Percentiles rank a stretch among this genome's conserved stretches.
Evolutionary conservation across 2,113 vertebrate species (phyloP).

Genomic region (Acanthisitta chloris): DNA sequence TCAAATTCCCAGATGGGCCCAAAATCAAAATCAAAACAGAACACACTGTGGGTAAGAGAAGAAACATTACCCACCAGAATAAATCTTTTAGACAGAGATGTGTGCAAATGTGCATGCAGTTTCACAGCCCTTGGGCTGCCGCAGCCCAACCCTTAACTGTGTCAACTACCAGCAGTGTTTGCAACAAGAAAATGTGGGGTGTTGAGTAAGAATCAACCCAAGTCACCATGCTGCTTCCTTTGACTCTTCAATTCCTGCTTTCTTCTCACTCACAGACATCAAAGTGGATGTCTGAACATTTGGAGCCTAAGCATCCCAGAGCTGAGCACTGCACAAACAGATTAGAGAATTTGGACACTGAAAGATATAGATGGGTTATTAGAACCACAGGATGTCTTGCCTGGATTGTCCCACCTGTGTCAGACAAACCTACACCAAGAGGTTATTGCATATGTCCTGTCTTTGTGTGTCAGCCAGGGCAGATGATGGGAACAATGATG

Average conservation of each 20-base stretch:
- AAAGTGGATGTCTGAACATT: not conserved
- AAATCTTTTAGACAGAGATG: not conserved
- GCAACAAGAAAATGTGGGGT: not conserved
- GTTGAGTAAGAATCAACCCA: not conserved
- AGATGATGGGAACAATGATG: not conserved
- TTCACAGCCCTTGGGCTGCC: not conserved
- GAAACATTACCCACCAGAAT: not conserved
- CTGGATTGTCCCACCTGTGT: not conserved
- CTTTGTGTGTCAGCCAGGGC: not conserved
- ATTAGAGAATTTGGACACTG: not conserved
- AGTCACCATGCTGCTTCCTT: accelerated
- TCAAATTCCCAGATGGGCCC: not conserved
- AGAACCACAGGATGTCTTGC: not conserved
- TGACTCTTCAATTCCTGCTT: not conserved
- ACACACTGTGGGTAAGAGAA: not conserved
- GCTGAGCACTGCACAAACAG: not conserved
- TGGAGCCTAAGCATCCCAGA: not conserved
- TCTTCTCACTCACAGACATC: not conserved
- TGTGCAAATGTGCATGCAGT: not conserved
- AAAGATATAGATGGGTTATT: not conserved
- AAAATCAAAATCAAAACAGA: slow-evolving; percentile 30
- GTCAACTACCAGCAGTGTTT: not conserved
- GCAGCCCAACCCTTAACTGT: not conserved
- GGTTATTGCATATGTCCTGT: not conserved
- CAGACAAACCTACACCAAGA: accelerated